A percentile compares a stretch with the other conserved stretches of the same genome.
Evolutionary conservation across 2,113 vertebrate species (phyloP).

Genomic region (Mixornis gularis): DNA sequence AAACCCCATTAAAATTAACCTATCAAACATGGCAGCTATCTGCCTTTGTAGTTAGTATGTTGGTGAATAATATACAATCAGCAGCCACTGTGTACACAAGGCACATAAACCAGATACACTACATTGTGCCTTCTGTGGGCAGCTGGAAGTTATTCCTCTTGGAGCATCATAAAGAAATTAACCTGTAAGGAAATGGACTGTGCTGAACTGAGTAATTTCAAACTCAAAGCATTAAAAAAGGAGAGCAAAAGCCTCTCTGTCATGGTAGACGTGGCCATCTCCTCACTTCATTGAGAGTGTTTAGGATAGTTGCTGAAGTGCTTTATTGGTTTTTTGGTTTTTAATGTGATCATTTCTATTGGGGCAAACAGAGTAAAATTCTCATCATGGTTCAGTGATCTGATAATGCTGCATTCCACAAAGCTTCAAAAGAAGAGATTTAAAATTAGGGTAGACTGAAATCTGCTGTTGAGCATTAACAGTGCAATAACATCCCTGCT

Average conservation of each 20-base stretch:
- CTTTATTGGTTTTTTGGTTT: background rate
- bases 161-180: background rate
- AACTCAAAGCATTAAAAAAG: background rate
- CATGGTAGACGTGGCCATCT: background rate
- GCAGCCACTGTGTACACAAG: background rate
- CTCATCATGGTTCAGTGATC: background rate
- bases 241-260: background rate
- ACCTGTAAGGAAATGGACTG: background rate
- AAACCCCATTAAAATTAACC: slow-evolving; percentile 34
- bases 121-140: background rate
- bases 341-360: background rate
- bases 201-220: background rate
- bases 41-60: background rate
- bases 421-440: background rate
- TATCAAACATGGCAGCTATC: background rate
- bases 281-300: background rate
- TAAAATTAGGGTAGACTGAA: background rate
- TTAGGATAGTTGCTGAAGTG: background rate
- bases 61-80: slow-evolving; percentile 12
- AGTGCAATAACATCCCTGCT: background rate
- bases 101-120: background rate
- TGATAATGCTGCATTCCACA: background rate
- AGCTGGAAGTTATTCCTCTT: background rate
- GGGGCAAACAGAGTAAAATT: background rate
- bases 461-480: background rate